Conservation (phyloP, 2,797 vertebrate genomes). For the Rhincodon typus region DNA sequence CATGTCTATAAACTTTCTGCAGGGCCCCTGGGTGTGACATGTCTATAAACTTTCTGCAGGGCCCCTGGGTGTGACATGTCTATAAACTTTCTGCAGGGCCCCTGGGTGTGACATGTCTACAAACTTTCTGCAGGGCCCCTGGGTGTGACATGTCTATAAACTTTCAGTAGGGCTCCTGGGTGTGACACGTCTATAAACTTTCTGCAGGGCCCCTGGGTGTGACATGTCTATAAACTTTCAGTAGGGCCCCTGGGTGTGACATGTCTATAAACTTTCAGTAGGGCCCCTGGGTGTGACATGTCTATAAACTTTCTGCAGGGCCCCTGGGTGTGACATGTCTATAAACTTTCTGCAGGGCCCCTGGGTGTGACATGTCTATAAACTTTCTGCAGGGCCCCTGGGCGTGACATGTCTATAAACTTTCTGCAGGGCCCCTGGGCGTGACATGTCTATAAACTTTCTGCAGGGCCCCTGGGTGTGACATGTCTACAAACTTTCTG, state of each 20-base stretch:
- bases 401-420: neutral
- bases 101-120: neutral
- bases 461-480: neutral
- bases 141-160: neutral
- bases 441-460: neutral
- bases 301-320: neutral
- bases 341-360: neutral
- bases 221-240: neutral
- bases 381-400: neutral
- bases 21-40: neutral
- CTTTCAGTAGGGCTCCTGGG: too few species aligned
- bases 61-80: neutral
- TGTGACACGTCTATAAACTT: neutral
- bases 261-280: neutral
- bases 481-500: neutral
- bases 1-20: neutral
- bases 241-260: neutral
- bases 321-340: neutral
- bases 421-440: neutral
- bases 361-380: neutral
- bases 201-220: neutral
- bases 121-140: neutral
- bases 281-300: neutral
- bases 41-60: neutral
- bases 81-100: neutral